Evolutionary conservation across 2,888 invertebrate species (phyloP).

Genomic region (Melieria picta): DNA sequence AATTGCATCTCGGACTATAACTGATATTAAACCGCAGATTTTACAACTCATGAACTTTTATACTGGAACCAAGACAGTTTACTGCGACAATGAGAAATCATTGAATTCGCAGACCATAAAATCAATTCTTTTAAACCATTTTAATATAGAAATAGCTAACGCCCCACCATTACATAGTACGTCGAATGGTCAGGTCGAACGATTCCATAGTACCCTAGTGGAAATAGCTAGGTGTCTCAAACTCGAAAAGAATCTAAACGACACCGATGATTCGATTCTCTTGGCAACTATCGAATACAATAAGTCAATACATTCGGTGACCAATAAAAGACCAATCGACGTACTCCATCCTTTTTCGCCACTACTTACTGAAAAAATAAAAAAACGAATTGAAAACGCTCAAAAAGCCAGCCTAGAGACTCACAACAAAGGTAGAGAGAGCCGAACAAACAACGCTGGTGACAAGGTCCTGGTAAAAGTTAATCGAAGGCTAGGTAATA

Average conservation of each 20-base stretch:
- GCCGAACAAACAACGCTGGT: too few relatives aligned
- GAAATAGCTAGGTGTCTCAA: too few relatives aligned
- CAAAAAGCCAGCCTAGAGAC: neutral
- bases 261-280: neutral
- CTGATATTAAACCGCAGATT: neutral
- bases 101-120: too few relatives aligned
- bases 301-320: neutral
- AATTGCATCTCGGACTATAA: too few relatives aligned
- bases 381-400: neutral
- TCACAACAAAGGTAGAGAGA: too few relatives aligned
- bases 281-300: conserved; percentile 7
- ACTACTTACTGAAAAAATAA: neutral
- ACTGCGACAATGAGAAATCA: too few relatives aligned
- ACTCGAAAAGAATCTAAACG: neutral
- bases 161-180: too few relatives aligned
- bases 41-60: conserved; percentile 34
- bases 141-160: too few relatives aligned
- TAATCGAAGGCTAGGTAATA: neutral
- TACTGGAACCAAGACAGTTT: neutral
- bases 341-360: neutral
- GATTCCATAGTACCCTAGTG: conserved; percentile 1
- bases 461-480: neutral
- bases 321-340: conserved; percentile 8
- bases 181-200: too few relatives aligned
- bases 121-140: too few relatives aligned